Conservation (phyloP, 1,140 invertebrate genomes). For the Melitaea cinxia region DNA sequence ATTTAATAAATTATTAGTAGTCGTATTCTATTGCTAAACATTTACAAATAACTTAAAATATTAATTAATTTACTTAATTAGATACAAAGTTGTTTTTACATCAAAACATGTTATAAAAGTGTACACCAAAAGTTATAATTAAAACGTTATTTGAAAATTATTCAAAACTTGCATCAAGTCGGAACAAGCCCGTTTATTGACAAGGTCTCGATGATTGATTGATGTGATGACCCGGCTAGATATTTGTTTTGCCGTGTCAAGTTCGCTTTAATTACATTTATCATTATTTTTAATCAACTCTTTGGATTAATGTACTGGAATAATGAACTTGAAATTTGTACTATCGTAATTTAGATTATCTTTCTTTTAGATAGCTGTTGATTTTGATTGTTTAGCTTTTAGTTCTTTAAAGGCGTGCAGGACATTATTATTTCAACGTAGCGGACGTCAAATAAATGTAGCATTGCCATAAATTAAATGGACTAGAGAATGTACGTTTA, state of each 20-base stretch:
- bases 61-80: too few relatives aligned
- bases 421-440: too few relatives aligned
- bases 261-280: constrained; percentile 66
- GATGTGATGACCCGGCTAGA: constrained; percentile 61
- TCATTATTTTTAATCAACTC: constrained; percentile 56
- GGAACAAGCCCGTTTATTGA: constrained; percentile 36
- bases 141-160: constrained; percentile 36
- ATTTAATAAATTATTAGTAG: too few relatives aligned
- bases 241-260: constrained; percentile 64
- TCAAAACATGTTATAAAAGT: constrained; percentile 1
- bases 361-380: neutral
- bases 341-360: constrained; percentile 1
- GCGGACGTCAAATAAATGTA: too few relatives aligned
- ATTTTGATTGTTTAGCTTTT: neutral
- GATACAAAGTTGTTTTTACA: neutral
- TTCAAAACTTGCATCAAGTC: constrained; percentile 36
- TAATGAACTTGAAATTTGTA: constrained; percentile 24
- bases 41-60: too few relatives aligned
- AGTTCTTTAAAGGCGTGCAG: too few relatives aligned
- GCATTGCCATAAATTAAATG: too few relatives aligned
- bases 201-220: constrained; percentile 67
- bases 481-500: too few relatives aligned
- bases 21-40: neutral
- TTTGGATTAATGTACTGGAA: constrained; percentile 22
- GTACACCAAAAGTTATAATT: constrained; percentile 25